Conservation (phyloP, 2,888 invertebrate species). For the Alcis repandata region DNA sequence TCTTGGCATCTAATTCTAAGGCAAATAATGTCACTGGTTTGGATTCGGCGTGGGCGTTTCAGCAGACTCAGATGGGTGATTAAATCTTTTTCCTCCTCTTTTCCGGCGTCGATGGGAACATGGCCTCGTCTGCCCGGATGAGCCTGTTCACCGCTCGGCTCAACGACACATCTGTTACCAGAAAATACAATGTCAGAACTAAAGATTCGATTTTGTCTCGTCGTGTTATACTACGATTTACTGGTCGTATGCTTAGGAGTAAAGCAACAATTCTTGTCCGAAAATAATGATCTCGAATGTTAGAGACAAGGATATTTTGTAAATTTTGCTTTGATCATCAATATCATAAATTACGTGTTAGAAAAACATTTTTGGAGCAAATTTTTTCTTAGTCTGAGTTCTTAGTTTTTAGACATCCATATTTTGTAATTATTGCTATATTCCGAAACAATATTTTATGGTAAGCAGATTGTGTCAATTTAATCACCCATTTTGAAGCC, state of each 20-base stretch:
- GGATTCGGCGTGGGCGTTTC: constrained; percentile 13
- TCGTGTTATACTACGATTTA: constrained; percentile 8
- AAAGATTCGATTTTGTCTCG: constrained; percentile 1
- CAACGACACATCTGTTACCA: constrained; percentile 82
- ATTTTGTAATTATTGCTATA: constrained; percentile 19
- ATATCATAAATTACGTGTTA: neutral
- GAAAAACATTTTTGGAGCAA: neutral
- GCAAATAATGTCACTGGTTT: constrained; percentile 4
- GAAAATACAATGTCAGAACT: constrained; percentile 48
- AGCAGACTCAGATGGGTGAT: constrained; percentile 42
- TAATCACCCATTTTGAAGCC: constrained; percentile 65
- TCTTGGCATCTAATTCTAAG: neutral
- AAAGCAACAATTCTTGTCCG: constrained; percentile 10
- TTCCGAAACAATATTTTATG: constrained; percentile 45
- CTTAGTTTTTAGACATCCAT: neutral
- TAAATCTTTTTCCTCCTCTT: constrained; percentile 84
- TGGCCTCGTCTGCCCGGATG: constrained; percentile 79
- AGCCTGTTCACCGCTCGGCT: constrained; percentile 82
- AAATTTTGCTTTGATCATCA: neutral
- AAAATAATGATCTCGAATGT: too few species aligned
- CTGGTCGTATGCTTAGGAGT: constrained; percentile 3
- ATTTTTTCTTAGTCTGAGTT: too few species aligned
- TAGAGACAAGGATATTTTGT: too few species aligned
- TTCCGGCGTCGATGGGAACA: constrained; percentile 80
- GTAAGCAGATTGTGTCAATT: constrained; percentile 83